phyloP scores from a whole-genome alignment of 2,113 vertebrate genomes.

The Cryptomyrus ogoouensis region DNA sequence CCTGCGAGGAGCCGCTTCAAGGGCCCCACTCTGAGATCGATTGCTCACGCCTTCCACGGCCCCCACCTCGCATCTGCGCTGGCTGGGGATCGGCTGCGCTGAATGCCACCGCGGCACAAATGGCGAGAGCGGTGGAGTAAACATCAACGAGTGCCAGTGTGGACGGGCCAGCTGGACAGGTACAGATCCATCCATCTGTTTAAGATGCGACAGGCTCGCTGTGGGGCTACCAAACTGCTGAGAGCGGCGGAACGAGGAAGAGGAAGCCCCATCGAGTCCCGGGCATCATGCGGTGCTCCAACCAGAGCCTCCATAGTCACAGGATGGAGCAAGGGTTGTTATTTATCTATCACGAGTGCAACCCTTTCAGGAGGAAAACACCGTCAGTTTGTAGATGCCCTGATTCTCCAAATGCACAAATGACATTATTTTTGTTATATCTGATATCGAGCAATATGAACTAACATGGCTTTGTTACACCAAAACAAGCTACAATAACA shows the following conservation, averaged over 20 bases:
- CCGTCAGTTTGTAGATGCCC: background rate
- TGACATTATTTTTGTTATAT: background rate
- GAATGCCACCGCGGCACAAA: background rate
- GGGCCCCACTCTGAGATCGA: background rate
- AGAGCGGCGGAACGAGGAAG: background rate
- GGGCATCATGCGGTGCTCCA: background rate
- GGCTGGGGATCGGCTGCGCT: background rate
- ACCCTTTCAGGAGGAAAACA: background rate
- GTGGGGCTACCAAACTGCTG: background rate
- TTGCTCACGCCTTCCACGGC: background rate
- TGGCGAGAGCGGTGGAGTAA: background rate
- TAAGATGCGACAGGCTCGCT: background rate
- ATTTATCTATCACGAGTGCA: background rate
- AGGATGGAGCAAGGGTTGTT: background rate
- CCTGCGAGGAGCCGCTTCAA: background rate
- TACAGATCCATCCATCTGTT: background rate
- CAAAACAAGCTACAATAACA: background rate
- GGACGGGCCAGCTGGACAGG: slow-evolving; percentile 6
- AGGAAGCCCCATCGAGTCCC: background rate
- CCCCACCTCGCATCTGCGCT: background rate
- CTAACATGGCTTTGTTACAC: background rate
- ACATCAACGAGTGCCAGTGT: background rate
- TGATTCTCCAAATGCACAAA: background rate
- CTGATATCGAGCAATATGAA: background rate
- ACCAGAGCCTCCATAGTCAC: background rate